Conservation (phyloP, 2,113 vertebrate genomes). For the Sigmodon hispidus region DNA sequence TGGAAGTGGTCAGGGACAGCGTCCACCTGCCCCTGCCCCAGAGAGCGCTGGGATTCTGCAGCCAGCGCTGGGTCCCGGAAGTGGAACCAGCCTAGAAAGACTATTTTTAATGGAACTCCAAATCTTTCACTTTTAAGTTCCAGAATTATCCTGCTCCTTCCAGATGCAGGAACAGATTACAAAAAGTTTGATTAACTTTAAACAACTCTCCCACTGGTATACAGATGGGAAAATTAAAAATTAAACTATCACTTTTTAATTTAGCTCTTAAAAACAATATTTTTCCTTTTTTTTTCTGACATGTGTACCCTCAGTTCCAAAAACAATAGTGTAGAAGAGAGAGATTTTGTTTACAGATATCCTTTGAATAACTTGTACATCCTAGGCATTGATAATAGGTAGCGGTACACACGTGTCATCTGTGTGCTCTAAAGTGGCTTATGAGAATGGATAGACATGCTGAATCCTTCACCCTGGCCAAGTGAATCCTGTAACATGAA, state of each 20-base stretch:
- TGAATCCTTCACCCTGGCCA: not conserved
- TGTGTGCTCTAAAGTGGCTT: not conserved
- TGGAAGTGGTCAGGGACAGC: too few relatives aligned
- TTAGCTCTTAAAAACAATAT: not conserved
- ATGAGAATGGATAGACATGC: not conserved
- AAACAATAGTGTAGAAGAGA: not conserved
- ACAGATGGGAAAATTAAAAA: conserved; percentile 2
- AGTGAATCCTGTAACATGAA: not conserved
- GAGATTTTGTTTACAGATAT: not conserved
- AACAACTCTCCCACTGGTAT: not conserved
- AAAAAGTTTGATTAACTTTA: not conserved
- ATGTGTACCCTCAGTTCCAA: not conserved
- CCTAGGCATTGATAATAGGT: not conserved
- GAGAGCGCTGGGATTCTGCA: too few relatives aligned
- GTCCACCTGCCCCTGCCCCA: too few relatives aligned
- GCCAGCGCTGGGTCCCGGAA: too few relatives aligned
- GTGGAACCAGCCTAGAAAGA: too few relatives aligned
- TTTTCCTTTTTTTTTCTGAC: not conserved
- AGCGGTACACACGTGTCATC: not conserved
- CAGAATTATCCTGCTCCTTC: not conserved
- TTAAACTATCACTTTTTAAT: not conserved
- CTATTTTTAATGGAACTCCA: not conserved
- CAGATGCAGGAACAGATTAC: not conserved
- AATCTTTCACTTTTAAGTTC: not conserved
- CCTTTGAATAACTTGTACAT: not conserved